Evolutionary conservation across 2,888 invertebrate species (phyloP), one percentile per base, ranked within the genome.

Genomic region (Notodonta ziczac): DNA sequence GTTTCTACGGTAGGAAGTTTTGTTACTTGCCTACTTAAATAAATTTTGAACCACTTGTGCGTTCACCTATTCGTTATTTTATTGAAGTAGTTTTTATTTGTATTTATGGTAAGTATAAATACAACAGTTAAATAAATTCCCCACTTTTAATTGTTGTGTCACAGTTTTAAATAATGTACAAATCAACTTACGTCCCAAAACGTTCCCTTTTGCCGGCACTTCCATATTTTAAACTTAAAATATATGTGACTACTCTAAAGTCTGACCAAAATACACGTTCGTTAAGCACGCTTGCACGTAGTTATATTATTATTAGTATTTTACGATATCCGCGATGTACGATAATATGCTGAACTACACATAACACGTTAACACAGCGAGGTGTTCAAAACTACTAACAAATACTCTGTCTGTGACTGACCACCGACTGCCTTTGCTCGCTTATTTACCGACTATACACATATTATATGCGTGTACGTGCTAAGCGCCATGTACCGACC

Each of bases 171-270:
- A 65, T 56, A 58, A 55, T 46, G 58, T 44, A 40, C 44, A 51
- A 57, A 65, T 52, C 7, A 50, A 94, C 95, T 95, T 87, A 95
- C 95, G 91, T 84, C 94, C 95, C 71, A 95, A 88, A 74, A 95
- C 75, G 81, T 94, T 95, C 85, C 95, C 95, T 78, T 82, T 94
- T 0, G 94, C 94, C 46, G 94, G 94, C 70, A 94, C 94, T 76
- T 94, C 94, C 88, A 95, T 94, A n/a, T 50, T 16, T 50, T 50
- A 16, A 9, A 50, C 10, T 50, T 8, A 14, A 9, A 14, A 48
- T 0, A 14, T 14, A 14, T 14, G 4, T 50, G 14, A 14, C 14
- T 16, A 50, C 14, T 7, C n/a, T 14, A 16, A 16, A 50, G 16
- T 16, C 50, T 16, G 4, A 8, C 16, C 0, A 50, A 16, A 16